Conservation (phyloP, 2,113 vertebrate genomes). For the Rostratula benghalensis region DNA sequence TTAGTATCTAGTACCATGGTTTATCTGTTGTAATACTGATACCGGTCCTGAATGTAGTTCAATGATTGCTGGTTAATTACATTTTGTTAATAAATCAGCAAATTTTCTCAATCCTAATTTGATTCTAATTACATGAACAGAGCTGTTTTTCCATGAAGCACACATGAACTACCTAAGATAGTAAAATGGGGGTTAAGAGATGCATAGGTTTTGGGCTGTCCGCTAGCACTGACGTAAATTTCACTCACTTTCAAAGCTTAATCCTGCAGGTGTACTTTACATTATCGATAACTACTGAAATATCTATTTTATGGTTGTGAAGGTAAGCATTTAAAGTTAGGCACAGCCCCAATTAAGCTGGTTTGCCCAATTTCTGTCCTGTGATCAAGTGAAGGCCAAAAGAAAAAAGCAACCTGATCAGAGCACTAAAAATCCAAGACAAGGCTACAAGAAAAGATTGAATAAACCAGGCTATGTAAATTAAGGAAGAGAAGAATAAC, state of each 20-base stretch:
- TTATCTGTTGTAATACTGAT: neutral
- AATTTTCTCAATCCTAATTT: neutral
- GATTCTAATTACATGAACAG: neutral
- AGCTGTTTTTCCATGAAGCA: neutral
- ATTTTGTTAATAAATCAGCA: neutral
- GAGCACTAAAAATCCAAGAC: neutral
- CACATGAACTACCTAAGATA: neutral
- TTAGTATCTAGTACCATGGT: neutral
- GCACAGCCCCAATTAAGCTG: neutral
- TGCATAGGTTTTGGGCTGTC: neutral
- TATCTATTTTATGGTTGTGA: neutral
- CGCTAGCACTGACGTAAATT: neutral
- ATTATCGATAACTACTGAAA: neutral
- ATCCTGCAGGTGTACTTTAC: neutral
- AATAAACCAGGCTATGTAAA: neutral
- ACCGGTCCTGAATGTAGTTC: neutral
- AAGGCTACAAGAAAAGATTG: neutral
- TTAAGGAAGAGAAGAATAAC: neutral
- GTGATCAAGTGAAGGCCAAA: neutral
- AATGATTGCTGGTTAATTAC: neutral
- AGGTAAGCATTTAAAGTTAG: neutral
- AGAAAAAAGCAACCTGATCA: neutral
- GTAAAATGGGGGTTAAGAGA: neutral
- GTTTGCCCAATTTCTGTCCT: neutral
- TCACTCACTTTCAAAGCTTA: neutral